Conservation (phyloP, 2,888 invertebrate genomes). For the Rambutsinella grinnellia region DNA sequence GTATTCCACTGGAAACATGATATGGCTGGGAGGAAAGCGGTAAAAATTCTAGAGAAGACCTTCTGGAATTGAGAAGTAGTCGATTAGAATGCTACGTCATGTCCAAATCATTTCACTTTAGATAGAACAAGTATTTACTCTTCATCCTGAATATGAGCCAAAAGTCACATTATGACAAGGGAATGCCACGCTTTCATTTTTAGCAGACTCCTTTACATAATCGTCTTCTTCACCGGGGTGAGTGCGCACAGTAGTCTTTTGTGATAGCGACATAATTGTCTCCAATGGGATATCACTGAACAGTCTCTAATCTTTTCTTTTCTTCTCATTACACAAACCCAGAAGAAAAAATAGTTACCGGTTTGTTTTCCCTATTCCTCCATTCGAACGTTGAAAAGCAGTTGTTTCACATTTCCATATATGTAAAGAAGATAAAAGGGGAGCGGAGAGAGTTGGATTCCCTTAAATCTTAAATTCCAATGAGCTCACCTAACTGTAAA, state of each 20-base stretch:
- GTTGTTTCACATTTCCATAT: constrained; percentile 24
- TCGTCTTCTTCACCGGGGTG: neutral
- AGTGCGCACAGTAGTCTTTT: constrained; percentile 5
- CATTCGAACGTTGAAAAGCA: neutral
- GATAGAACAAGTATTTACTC: constrained; percentile 11
- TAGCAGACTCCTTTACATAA: neutral
- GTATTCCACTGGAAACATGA: constrained; percentile 15
- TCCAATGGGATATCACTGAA: constrained; percentile 42
- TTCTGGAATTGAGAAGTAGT: constrained; percentile 20
- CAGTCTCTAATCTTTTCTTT: constrained; percentile 1
- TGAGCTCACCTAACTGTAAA: neutral
- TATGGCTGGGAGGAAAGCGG: constrained; percentile 9
- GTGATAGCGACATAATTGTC: constrained; percentile 51
- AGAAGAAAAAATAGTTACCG: constrained; percentile 13
- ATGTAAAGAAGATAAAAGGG: neutral
- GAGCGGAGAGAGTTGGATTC: neutral
- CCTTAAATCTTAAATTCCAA: constrained; percentile 14
- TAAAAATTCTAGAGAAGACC: too few species aligned
- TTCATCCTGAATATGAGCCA: neutral
- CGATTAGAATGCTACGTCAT: constrained; percentile 52
- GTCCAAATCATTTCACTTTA: constrained; percentile 46
- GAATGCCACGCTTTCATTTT: neutral
- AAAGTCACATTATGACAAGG: neutral
- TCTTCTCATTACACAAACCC: neutral
- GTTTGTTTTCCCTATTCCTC: constrained; percentile 1